Evolutionary conservation across 2,797 vertebrate genomes (phyloP), one percentile per base, ranked within the genome.

Genomic region (Ficedula albicollis): DNA sequence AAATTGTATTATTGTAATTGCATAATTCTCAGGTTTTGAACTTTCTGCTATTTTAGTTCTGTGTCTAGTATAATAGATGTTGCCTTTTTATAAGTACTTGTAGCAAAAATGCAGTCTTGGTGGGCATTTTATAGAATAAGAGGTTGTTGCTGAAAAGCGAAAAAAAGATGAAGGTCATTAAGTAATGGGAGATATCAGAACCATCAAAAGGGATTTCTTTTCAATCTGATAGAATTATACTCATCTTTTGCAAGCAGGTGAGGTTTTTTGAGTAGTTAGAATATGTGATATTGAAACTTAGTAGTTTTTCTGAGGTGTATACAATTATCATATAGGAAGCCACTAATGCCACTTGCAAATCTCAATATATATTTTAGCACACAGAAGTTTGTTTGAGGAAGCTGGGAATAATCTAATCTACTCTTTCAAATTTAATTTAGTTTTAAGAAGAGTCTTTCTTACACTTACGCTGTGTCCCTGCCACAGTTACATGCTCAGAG

Each of bases 401-500:
- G 6, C 36, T 82, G 39, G 67, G 56, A 95, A 96, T 95, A 96
- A 97, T 95, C 52, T 95, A 94, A 97, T 97, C 68, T 88, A 54
- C 60, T 84, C 68, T 97, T 98, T 96, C 80, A 97, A 95, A 97
- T 97, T 93, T 94, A 96, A 95, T 95, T 97, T 97, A 95, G 46
- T 84, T 96, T 97, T 93, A 94, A 95, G 73, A 90, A 82, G 32
- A 74, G 7, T 0, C 8, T 63, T 94, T 94, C 84, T 82, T 60
- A 56, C 54, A 62, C 34, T 94, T 94, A 38, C 12, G 15, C 63
- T 95, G 69, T 81, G 66, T 76, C 34, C 87, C 67, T 88, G 77
- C 36, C 32, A 67, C 55, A 88, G 76, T 64, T 76, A 62, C 77
- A 72, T 90, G 92, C 87, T 96, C 89, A 94, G 68, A 75, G 14